Evolutionary conservation across 2,113 vertebrate species (phyloP).

Genomic region (Ctenomys sociabilis): DNA sequence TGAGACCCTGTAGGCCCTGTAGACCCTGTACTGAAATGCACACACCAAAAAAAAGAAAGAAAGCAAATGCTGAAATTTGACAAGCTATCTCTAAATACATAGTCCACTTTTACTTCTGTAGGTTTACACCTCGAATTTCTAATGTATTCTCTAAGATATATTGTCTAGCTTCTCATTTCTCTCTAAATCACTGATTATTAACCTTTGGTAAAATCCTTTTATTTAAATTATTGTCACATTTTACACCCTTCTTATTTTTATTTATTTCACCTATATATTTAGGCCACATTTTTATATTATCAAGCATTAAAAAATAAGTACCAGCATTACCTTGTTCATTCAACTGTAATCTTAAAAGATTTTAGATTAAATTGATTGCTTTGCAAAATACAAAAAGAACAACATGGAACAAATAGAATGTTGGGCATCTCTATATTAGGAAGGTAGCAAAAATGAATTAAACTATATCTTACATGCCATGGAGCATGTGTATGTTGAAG

Average conservation of each 20-base stretch:
- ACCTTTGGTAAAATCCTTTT: no score
- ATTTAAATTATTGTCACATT: background rate
- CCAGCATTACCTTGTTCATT: background rate
- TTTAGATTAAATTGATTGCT: background rate
- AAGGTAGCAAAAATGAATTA: background rate
- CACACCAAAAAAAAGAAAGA: no score
- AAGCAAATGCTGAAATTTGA: background rate
- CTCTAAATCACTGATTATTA: background rate
- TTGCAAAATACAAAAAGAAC: background rate
- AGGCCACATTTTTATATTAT: background rate
- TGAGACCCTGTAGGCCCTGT: no score
- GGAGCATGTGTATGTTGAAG: background rate
- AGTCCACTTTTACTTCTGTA: conserved; percentile 5
- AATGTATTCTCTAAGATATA: background rate
- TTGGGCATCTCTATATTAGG: background rate
- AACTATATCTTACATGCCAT: background rate
- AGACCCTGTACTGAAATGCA: no score
- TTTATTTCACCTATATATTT: background rate
- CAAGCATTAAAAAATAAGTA: background rate
- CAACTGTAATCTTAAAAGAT: background rate
- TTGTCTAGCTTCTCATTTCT: background rate
- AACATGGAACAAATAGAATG: background rate
- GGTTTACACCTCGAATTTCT: background rate
- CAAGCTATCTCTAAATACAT: background rate
- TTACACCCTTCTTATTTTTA: background rate